phyloP scores from a whole-genome alignment of 2,797 vertebrate species.

The Bradypodion ventrale region DNA sequence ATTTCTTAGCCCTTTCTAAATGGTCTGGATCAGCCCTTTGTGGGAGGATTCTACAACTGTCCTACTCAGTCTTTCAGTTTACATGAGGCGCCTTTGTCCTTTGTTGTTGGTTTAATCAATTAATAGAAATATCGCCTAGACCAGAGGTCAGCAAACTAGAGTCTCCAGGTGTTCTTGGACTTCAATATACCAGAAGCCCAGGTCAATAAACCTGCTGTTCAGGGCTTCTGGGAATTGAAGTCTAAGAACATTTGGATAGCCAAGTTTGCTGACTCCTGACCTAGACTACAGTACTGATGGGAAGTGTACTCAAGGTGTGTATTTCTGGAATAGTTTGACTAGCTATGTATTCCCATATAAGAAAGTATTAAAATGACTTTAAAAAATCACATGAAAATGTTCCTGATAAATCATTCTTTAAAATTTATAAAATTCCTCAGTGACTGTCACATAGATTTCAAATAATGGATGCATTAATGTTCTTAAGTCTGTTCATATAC shows the following conservation, averaged over 20 bases:
- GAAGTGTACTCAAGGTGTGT: neutral
- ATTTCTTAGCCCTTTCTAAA: too few species aligned
- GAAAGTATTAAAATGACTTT: neutral
- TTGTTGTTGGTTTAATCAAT: neutral
- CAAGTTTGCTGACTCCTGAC: too few species aligned
- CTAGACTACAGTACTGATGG: neutral
- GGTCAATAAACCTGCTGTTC: too few species aligned
- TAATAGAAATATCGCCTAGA: too few species aligned
- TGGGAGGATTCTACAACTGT: neutral
- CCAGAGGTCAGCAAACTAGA: too few species aligned
- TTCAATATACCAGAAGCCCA: too few species aligned
- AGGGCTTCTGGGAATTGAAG: too few species aligned
- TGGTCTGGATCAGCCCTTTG: neutral
- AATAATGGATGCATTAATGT: neutral
- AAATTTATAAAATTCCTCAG: rapidly evolving
- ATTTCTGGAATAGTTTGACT: neutral
- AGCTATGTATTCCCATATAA: neutral
- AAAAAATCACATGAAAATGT: neutral
- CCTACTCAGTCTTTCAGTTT: neutral
- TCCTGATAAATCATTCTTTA: rapidly evolving
- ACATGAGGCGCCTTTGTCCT: neutral
- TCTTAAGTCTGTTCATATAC: neutral
- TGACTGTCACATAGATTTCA: rapidly evolving
- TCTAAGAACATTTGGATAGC: too few species aligned
- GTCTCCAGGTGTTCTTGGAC: too few species aligned